phyloP scores from a whole-genome alignment of 2,888 invertebrate species.

The Leptinotarsa tumamoca region DNA sequence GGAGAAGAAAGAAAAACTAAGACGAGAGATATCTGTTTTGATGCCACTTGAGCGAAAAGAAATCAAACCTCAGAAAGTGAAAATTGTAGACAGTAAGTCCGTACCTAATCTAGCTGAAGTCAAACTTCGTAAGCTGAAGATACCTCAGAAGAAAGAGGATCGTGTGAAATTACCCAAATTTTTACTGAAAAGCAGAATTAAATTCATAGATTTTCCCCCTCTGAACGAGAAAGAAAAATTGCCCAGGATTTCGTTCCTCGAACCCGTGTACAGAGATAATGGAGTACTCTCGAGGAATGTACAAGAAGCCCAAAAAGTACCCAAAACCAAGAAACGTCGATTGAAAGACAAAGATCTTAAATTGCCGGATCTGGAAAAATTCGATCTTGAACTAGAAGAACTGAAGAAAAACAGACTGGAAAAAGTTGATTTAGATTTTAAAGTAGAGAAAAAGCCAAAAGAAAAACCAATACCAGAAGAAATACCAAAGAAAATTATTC shows the following conservation, averaged over 20 bases:
- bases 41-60: constrained; percentile 68
- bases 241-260: constrained; percentile 61
- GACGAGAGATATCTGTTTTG: constrained; percentile 56
- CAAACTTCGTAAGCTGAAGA: constrained; percentile 70
- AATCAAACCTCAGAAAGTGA: constrained; percentile 72
- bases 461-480: constrained; percentile 51
- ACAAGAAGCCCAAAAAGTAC: constrained; percentile 65
- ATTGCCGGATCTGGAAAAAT: constrained; percentile 65
- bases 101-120: constrained; percentile 71
- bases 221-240: constrained; percentile 57
- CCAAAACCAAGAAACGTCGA: constrained; percentile 62
- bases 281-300: constrained; percentile 68
- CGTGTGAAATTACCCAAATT: constrained; percentile 72
- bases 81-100: constrained; percentile 70
- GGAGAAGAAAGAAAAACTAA: constrained; percentile 60
- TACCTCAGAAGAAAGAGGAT: constrained; percentile 57
- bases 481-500: constrained; percentile 56
- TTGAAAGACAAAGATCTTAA: constrained; percentile 64
- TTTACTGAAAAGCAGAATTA: constrained; percentile 79
- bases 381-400: constrained; percentile 66
- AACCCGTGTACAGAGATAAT: constrained; percentile 61
- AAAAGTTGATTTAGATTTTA: constrained; percentile 61
- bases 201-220: constrained; percentile 67
- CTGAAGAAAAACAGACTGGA: constrained; percentile 63
- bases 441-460: constrained; percentile 50